A percentile compares a stretch with the other conserved stretches of the same genome.
Evolutionary conservation across 2,888 invertebrate genomes (phyloP).

Genomic region (Plebejus argus): DNA sequence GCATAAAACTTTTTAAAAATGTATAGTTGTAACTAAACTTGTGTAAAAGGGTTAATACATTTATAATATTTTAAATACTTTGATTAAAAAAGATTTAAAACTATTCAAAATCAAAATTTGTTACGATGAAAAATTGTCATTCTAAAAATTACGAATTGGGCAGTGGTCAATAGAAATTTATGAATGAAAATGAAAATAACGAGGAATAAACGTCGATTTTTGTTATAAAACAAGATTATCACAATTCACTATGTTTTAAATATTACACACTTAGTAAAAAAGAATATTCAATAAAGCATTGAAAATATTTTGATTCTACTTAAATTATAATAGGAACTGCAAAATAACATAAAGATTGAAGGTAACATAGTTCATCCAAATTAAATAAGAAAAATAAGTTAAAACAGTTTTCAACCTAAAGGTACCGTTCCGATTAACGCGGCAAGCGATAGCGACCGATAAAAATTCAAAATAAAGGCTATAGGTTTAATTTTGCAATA

Average conservation of each 20-base stretch:
- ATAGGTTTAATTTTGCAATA: too few species aligned
- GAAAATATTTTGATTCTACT: not conserved
- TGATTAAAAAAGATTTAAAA: not conserved
- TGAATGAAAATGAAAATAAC: not conserved
- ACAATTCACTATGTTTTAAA: not conserved
- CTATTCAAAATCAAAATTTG: too few species aligned
- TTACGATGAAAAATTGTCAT: too few species aligned
- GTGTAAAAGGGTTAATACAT: not conserved
- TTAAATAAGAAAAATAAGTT: not conserved
- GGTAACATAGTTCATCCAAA: not conserved
- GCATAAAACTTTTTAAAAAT: not conserved
- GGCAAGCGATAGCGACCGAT: too few species aligned
- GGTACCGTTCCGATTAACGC: too few species aligned
- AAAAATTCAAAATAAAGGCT: too few species aligned
- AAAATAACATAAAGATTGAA: not conserved
- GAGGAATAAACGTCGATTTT: not conserved
- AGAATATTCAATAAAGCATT: too few species aligned
- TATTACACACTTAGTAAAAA: too few species aligned
- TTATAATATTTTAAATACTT: not conserved
- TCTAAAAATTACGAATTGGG: conserved; percentile 11
- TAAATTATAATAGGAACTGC: not conserved
- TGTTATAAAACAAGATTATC: conserved; percentile 7
- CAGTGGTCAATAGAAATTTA: not conserved
- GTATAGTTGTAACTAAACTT: not conserved
- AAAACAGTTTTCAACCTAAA: not conserved